Evolutionary conservation across 2,888 invertebrate species (phyloP), one percentile per base, ranked within the genome.

Genomic region (Leptothorax acervorum): DNA sequence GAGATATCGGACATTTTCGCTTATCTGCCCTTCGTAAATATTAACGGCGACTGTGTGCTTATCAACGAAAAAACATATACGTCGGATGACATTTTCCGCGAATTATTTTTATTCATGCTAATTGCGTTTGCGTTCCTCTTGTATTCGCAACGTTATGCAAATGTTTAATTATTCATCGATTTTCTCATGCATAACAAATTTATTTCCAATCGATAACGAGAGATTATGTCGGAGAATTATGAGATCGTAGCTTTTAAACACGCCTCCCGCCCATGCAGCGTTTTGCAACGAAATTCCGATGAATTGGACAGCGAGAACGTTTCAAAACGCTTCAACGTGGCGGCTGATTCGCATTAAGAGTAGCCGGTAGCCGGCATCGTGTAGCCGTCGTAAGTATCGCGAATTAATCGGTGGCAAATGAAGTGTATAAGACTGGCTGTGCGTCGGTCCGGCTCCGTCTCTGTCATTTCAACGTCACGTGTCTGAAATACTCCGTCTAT

Each of bases 401-500:
- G 86, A 89, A 91, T 92, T 92, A 92, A 92, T 92, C 89, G 91
- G 87, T 82, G 85, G 89, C 82, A 87, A 85, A 91, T 89, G 88
- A 87, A 86, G 84, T 87, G 86, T 85, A 85, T 87, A 87, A 88
- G 87, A 86, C 53, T 53, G 85, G 81, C 79, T 1, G 70, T 74
- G 82, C 83, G 75, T 68, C 82, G 55, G 42, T 18, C 63, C 60
- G 71, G 62, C 65, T 74, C 86, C 87, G 88, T 91, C 90, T 85
- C 89, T 91, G 92, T 92, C 92, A 91, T 89, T 91, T 93, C 92
- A 93, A 92, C 92, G 93, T 93, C 93, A 93, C 90, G 91, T 93
- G 90, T 90, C 92, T 91, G 90, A 93, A 93, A 93, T 93, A 93
- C 92, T 88, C 90, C 71, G 87, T 88, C 90, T 92, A 92, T 91